A percentile compares a stretch with the other conserved stretches of the same genome.
Conservation (phyloP, 2,888 invertebrate genomes). For the Trachelus tabidus region DNA sequence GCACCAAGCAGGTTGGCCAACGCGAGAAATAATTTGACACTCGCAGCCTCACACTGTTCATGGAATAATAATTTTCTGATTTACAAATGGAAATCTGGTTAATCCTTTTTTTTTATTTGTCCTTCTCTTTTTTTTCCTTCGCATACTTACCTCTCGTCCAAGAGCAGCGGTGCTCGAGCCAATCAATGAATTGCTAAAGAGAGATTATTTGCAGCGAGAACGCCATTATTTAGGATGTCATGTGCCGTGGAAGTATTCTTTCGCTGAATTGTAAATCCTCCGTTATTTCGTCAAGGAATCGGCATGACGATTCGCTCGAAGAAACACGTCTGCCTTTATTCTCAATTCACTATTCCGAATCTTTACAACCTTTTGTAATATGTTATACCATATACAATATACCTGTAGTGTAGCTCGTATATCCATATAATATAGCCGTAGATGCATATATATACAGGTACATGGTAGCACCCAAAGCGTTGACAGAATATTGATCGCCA, state of each 20-base stretch:
- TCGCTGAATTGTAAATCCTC: neutral
- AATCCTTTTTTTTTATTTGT: neutral
- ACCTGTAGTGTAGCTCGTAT: neutral
- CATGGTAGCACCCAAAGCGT: conserved; percentile 17
- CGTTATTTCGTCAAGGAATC: neutral
- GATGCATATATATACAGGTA: neutral
- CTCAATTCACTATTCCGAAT: neutral
- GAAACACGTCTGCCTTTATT: neutral
- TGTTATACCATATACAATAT: neutral
- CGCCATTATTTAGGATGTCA: neutral
- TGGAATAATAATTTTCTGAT: neutral
- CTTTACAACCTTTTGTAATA: neutral
- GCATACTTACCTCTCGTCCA: neutral
- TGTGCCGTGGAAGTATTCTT: neutral
- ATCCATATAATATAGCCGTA: neutral
- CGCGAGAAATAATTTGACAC: neutral
- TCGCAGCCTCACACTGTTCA: neutral
- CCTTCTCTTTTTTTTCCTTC: neutral
- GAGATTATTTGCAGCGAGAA: neutral
- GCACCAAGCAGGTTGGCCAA: neutral
- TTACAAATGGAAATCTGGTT: neutral
- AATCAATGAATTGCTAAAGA: neutral
- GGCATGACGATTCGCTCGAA: neutral
- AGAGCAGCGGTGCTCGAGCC: neutral
- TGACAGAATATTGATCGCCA: conserved; percentile 35